These are phyloP conservation scores for Dusona sp. DNA, from an alignment of 2,888 invertebrate genomes.

Conservation along the genomic window DNA sequence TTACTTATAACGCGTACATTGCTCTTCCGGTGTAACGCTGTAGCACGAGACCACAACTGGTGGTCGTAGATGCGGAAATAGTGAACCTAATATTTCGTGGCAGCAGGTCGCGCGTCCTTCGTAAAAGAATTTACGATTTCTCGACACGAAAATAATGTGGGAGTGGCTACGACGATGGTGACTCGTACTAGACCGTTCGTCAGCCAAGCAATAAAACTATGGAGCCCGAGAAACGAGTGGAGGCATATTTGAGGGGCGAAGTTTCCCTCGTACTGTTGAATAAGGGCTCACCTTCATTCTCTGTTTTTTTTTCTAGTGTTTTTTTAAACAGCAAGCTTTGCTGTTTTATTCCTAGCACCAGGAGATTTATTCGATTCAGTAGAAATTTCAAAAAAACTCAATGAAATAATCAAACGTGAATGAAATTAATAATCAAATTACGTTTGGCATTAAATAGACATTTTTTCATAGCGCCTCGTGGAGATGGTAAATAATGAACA, in stretches of 20 bases:
- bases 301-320: background rate
- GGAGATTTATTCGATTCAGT: conserved; percentile 8
- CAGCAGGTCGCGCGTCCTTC: conserved; percentile 39
- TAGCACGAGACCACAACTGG: background rate
- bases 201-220: conserved; percentile 56
- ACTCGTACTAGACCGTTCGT: conserved; percentile 39
- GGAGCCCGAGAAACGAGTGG: conserved; percentile 7
- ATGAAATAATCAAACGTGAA: background rate
- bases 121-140: conserved; percentile 65
- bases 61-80: background rate
- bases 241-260: conserved; percentile 31
- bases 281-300: conserved; percentile 30
- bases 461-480: no score
- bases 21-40: background rate
- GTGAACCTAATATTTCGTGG: conserved; percentile 27
- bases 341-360: conserved; percentile 20
- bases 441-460: background rate
- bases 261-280: conserved; percentile 15
- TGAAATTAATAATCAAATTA: background rate
- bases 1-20: background rate
- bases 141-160: conserved; percentile 63
- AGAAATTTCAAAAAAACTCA: background rate
- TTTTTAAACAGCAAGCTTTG: conserved; percentile 9
- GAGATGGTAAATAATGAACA: no score
- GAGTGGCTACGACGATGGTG: conserved; percentile 52